Evolutionary conservation across 2,113 vertebrate genomes (phyloP).

Genomic region (Fukomys damarensis): DNA sequence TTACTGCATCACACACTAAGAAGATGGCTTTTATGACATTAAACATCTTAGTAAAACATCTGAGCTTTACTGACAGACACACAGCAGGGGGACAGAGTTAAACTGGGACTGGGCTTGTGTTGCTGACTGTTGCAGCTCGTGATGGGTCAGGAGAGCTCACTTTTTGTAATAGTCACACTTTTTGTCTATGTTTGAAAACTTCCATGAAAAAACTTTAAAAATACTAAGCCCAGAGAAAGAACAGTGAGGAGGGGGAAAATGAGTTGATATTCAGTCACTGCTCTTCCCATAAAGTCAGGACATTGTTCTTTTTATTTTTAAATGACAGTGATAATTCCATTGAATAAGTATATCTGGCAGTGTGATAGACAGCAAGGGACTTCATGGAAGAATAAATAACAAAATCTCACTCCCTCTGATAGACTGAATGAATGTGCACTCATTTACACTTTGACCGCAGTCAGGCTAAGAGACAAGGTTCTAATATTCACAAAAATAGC

Average conservation of each 20-base stretch:
- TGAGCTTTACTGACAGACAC: too few species aligned
- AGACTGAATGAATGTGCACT: neutral
- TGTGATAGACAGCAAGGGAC: neutral
- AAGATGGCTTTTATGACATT: neutral
- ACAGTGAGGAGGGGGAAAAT: neutral
- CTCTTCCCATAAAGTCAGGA: neutral
- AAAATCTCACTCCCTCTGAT: neutral
- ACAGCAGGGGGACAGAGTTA: neutral
- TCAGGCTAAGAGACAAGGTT: neutral
- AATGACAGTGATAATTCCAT: neutral
- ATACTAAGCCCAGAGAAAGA: neutral
- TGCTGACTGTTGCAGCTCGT: rapidly evolving
- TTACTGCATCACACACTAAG: neutral
- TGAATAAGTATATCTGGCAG: neutral
- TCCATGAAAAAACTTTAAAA: neutral
- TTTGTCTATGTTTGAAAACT: neutral
- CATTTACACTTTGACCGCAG: neutral
- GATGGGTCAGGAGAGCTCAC: neutral
- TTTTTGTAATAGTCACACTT: neutral
- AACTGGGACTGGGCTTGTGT: neutral
- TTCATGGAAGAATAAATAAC: neutral
- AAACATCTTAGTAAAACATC: neutral
- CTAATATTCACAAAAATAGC: neutral
- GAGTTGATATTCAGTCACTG: neutral
- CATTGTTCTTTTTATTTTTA: neutral